These are phyloP conservation scores for Pocota personata DNA, from an alignment of 2,888 invertebrate species.

Conservation along the genomic window DNA sequence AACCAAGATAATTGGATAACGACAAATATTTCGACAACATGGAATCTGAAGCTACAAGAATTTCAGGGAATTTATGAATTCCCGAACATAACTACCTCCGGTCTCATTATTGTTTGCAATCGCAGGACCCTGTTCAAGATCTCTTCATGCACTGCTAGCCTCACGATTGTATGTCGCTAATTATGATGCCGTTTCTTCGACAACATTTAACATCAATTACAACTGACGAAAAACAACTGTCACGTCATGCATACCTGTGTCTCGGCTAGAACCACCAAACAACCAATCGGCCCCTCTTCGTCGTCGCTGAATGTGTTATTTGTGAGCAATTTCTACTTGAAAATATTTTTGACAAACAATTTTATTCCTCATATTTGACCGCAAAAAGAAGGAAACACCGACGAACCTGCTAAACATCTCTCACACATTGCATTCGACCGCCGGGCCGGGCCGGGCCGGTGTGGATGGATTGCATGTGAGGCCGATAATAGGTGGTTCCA, in stretches of 20 bases:
- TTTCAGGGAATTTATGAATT: neutral
- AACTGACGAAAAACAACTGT: conserved; percentile 61
- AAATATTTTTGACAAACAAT: conserved; percentile 60
- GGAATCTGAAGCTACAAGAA: neutral
- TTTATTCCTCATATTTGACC: conserved; percentile 69
- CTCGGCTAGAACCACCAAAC: neutral
- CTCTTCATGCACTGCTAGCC: conserved; percentile 47
- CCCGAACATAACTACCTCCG: neutral
- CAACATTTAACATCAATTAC: conserved; percentile 72
- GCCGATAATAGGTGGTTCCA: conserved; percentile 70
- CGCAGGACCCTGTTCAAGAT: conserved; percentile 19
- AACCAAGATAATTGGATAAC: no score
- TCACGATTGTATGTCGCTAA: conserved; percentile 59
- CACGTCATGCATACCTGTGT: conserved; percentile 68
- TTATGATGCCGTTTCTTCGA: conserved; percentile 45
- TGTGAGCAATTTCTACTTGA: conserved; percentile 28
- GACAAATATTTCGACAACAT: neutral
- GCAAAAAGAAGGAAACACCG: conserved; percentile 52
- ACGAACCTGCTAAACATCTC: conserved; percentile 71
- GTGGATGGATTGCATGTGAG: conserved; percentile 64
- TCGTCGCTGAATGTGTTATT: neutral
- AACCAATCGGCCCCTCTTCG: neutral
- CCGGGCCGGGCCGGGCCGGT: no score
- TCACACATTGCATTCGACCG: conserved; percentile 60
- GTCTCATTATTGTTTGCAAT: neutral